Conservation (phyloP, 2,797 vertebrate species). For the Potorous gilbertii region DNA sequence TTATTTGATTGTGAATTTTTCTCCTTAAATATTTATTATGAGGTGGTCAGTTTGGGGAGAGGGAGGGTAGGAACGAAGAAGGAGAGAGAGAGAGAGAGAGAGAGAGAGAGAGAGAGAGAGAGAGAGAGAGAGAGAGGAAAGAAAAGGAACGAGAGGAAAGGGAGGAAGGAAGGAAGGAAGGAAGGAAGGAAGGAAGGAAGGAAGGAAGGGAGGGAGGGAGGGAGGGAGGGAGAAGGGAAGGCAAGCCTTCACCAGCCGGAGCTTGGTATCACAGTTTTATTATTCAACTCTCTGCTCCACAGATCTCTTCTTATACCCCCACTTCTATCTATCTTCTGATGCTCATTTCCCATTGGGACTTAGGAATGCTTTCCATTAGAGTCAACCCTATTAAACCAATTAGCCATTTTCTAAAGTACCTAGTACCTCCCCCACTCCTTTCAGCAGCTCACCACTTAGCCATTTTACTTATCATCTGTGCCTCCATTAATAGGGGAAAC, state of each 20-base stretch:
- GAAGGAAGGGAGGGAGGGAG: not conserved
- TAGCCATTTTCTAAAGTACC: not conserved
- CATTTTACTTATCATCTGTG: conserved; percentile 5
- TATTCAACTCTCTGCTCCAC: not conserved
- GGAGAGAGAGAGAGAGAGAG: too few relatives aligned
- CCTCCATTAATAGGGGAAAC: not conserved
- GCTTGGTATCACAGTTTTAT: not conserved
- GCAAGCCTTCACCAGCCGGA: not conserved
- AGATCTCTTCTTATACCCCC: conserved; percentile 1
- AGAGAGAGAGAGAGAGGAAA: too few relatives aligned
- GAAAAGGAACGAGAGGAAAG: too few relatives aligned
- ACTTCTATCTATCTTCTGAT: not conserved
- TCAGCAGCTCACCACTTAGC: not conserved
- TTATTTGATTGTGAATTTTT: not conserved
- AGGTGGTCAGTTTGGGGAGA: not conserved
- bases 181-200: too few relatives aligned
- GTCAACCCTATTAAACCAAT: not conserved
- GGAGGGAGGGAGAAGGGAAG: not conserved
- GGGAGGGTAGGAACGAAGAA: rapidly evolving
- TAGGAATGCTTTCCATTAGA: not conserved
- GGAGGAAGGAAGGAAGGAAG: too few relatives aligned
- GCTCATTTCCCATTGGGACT: not conserved
- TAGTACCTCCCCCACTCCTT: not conserved
- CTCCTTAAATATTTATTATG: not conserved
- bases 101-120: too few relatives aligned